A percentile compares a stretch with the other conserved stretches of the same genome.
These are phyloP conservation scores for Archegozetes longisetosus DNA, from an alignment of 1,140 invertebrate genomes.

Conservation along the genomic window DNA sequence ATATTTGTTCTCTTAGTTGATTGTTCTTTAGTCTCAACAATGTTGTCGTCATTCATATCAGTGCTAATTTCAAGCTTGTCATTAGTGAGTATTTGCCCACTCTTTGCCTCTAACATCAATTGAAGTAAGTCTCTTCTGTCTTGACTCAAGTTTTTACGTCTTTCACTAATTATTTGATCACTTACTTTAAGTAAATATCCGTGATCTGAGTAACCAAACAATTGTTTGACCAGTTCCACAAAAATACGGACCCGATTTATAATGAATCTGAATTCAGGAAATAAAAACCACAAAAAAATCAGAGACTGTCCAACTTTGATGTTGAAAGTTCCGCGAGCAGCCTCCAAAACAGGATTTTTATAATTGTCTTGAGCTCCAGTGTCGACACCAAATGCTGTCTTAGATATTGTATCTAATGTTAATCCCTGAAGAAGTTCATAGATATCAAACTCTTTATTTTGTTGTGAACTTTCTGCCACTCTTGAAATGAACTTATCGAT, in stretches of 20 bases:
- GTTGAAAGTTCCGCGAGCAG: slow-evolving; percentile 15
- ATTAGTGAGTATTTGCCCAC: neutral
- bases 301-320: neutral
- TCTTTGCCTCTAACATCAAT: neutral
- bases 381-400: slow-evolving; percentile 33
- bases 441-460: slow-evolving; percentile 25
- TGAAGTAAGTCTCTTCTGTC: neutral
- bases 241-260: slow-evolving; percentile 6
- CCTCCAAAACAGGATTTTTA: slow-evolving; percentile 12
- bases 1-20: neutral
- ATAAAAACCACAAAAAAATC: neutral
- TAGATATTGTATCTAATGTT: slow-evolving; percentile 35
- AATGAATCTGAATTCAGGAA: slow-evolving; percentile 9
- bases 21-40: neutral
- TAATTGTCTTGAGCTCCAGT: slow-evolving; percentile 11
- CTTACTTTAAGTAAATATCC: neutral
- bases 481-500: slow-evolving; percentile 24
- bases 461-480: slow-evolving; percentile 17
- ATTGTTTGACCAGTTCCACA: neutral
- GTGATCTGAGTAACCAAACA: neutral
- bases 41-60: neutral
- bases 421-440: slow-evolving; percentile 30
- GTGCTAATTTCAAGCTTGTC: neutral
- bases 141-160: neutral
- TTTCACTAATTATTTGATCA: neutral